Base-by-base conservation (phyloP, 2,888 invertebrate species). In the Orthonychiurus folsomi region DNA sequence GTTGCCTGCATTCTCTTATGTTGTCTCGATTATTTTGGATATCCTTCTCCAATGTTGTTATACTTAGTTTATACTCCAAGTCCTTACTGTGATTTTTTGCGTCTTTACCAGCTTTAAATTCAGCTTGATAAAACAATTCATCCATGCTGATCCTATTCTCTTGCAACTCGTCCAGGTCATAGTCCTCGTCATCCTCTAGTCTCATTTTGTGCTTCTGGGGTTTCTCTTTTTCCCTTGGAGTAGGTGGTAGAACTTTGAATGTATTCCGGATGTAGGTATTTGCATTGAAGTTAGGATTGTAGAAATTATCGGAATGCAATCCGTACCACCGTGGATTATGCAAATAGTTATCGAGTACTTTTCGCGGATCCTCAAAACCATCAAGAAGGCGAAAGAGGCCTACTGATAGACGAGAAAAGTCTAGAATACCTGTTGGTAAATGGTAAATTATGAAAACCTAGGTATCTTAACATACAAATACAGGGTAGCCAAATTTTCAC, bases 101-200 rank as follows among this genome's bases (percentile, higher is more conserved):
- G 52, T n/a, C 52, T 52, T 9, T 52, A 12, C 24, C 52, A 9
- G 37, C 5, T 37, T 37, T 37, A 9, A 15, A 37, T 15, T 37
- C 37, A 9, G 24, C 21, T n/a, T 12, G 63, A 25, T 69, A 67
- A 26, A 60, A 50, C 20, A 59, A 23, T 24, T 63, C 59, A 21
- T 72, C 70, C 27, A 69, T 69, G n/a, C n/a, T n/a, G 2, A 69
- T 47, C 25, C 72, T 59, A 27, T 66, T 64, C 15, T 59, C 65
- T 54, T 65, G 50, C 3, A 72, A 27, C 27, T 70, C 70, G n/a
- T 70, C 66, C 21, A 70, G 12, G 54, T 72, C 70, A 21, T 66
- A 69, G n/a, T 72, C 69, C 54, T 72, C 72, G 1, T 68, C 69
- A 37, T 65, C 37, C 20, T 37, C 48, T 54, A 50, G 59, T n/a